Percentiles rank a stretch among this genome's conserved stretches.
These are phyloP conservation scores for Hylia prasina DNA, from an alignment of 2,113 vertebrate genomes.

Conservation along the genomic window DNA sequence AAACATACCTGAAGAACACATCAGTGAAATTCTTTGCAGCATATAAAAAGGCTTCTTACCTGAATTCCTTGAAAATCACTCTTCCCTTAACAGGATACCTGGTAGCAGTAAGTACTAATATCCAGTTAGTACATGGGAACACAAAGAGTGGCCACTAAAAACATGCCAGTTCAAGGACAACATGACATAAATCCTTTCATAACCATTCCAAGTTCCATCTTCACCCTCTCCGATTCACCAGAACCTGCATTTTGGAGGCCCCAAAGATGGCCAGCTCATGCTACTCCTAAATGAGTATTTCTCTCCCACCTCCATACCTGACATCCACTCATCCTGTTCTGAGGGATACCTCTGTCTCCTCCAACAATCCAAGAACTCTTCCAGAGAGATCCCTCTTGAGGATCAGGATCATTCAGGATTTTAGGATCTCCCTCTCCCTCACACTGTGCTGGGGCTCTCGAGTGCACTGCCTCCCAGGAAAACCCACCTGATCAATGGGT, in stretches of 20 bases:
- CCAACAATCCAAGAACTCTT: not conserved
- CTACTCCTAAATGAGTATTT: not conserved
- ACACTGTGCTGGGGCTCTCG: fast-evolving
- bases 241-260: not conserved
- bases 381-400: fast-evolving
- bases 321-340: fast-evolving
- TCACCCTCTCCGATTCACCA: not conserved
- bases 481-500: not conserved
- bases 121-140: not conserved
- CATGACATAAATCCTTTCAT: not conserved
- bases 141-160: not conserved
- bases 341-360: fast-evolving
- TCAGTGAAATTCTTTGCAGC: not conserved
- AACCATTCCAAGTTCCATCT: not conserved
- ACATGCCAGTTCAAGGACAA: not conserved
- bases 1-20: not conserved
- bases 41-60: not conserved
- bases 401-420: fast-evolving
- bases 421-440: fast-evolving
- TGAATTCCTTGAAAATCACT: not conserved
- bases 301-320: not conserved
- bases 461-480: not conserved
- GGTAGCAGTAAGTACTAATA: not conserved
- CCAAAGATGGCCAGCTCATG: not conserved
- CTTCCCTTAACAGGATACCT: not conserved